phyloP scores from a whole-genome alignment of 1,140 invertebrate genomes.

The Battus philenor region DNA sequence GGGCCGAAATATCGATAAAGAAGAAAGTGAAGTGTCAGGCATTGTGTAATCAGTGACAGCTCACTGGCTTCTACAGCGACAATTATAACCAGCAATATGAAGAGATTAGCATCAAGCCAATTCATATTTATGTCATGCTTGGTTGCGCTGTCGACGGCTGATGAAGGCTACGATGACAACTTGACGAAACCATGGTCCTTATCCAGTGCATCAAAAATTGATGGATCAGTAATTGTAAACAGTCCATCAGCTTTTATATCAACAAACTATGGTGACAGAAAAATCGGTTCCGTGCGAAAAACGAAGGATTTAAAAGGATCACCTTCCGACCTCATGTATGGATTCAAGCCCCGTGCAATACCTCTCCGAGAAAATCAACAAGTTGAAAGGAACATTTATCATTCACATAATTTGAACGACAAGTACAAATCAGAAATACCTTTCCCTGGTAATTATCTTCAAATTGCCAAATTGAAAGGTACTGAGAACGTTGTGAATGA shows the following conservation, averaged over 20 bases:
- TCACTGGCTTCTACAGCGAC: conserved; percentile 26
- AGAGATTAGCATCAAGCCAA: conserved; percentile 35
- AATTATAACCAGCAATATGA: conserved; percentile 38
- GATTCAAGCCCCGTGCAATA: conserved; percentile 52
- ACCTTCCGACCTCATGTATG: conserved; percentile 31
- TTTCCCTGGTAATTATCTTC: conserved; percentile 68
- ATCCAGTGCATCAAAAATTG: conserved; percentile 37
- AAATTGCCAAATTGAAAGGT: conserved; percentile 69
- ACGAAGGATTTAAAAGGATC: conserved; percentile 24
- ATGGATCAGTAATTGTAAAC: conserved; percentile 40
- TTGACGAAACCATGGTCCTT: conserved; percentile 47
- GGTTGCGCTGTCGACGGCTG: conserved; percentile 32
- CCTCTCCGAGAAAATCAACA: conserved; percentile 36
- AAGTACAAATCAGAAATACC: conserved; percentile 57
- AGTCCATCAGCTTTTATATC: conserved; percentile 52
- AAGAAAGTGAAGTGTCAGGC: conserved; percentile 53
- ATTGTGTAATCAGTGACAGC: conserved; percentile 40
- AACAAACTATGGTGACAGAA: conserved; percentile 26
- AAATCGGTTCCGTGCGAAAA: conserved; percentile 20
- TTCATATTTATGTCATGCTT: conserved; percentile 41
- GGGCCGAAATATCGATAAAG: conserved; percentile 24
- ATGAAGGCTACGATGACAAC: conserved; percentile 42
- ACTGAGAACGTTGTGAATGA: conserved; percentile 31
- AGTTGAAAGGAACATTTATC: conserved; percentile 46
- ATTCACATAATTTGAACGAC: conserved; percentile 30